Conservation (phyloP, 2,113 vertebrate species). For the Carassius gibelio region DNA sequence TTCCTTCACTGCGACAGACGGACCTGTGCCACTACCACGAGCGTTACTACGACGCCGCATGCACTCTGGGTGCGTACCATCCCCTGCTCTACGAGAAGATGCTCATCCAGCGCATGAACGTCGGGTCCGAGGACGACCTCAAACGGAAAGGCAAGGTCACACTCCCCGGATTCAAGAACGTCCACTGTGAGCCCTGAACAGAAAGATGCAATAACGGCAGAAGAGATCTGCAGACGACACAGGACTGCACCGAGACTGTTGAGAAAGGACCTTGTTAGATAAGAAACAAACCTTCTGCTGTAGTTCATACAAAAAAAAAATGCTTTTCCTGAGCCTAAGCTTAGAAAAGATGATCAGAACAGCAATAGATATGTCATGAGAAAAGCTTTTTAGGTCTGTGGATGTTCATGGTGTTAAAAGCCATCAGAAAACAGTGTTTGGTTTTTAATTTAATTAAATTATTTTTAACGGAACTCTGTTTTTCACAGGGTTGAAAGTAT, state of each 20-base stretch:
- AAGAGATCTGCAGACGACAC: not conserved
- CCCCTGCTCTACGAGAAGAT: slow-evolving; percentile 95
- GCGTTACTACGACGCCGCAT: slow-evolving; percentile 90
- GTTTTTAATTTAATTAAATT: not conserved
- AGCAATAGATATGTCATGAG: slow-evolving; percentile 69
- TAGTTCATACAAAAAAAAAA: slow-evolving; percentile 33
- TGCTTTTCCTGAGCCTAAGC: slow-evolving; percentile 76
- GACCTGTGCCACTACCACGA: slow-evolving; percentile 98
- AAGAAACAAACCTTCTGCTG: not conserved
- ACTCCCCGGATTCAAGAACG: slow-evolving; percentile 86
- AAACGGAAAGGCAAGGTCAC: slow-evolving; percentile 87
- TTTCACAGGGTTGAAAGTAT: slow-evolving; percentile 11
- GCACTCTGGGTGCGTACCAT: slow-evolving; percentile 96
- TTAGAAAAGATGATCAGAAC: slow-evolving; percentile 66
- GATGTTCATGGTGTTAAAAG: slow-evolving; percentile 60
- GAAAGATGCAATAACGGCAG: slow-evolving; percentile 70
- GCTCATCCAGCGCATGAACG: slow-evolving; percentile 89
- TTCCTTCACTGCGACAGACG: slow-evolving; percentile 91
- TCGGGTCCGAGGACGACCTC: slow-evolving; percentile 82
- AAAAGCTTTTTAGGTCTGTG: slow-evolving; percentile 61
- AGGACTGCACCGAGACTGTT: not conserved
- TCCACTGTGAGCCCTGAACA: slow-evolving; percentile 78
- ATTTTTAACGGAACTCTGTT: not conserved
- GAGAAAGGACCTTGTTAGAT: not conserved
- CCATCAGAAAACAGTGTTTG: slow-evolving; percentile 28